Percentiles rank a stretch among this genome's conserved stretches.
phyloP scores from a whole-genome alignment of 2,797 vertebrate species.

The Anguilla megastoma region DNA sequence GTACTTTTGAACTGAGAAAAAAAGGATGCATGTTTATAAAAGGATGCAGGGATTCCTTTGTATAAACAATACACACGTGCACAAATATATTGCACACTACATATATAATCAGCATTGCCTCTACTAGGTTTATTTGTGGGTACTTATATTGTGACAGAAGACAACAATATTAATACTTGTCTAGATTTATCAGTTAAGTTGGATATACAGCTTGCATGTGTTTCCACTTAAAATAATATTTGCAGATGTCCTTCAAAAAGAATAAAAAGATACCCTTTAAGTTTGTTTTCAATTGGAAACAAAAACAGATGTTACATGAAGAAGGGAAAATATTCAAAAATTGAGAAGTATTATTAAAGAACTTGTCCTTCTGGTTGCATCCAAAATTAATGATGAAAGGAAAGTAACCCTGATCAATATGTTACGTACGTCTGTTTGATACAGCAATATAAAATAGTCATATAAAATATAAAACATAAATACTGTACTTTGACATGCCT shows the following conservation, averaged over 20 bases:
- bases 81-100: slow-evolving; percentile 10
- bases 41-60: background rate
- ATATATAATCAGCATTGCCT: background rate
- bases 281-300: slow-evolving; percentile 46
- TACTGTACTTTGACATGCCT: background rate
- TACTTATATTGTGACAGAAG: slow-evolving; percentile 13
- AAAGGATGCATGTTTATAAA: background rate
- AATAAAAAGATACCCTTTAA: slow-evolving; percentile 27
- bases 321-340: slow-evolving; percentile 41
- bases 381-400: background rate
- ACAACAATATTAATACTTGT: slow-evolving; percentile 43
- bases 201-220: slow-evolving; percentile 56
- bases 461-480: background rate
- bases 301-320: slow-evolving; percentile 55
- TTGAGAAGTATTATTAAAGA: slow-evolving; percentile 24
- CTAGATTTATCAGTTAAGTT: slow-evolving; percentile 60
- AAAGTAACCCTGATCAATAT: background rate
- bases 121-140: background rate
- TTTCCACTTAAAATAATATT: slow-evolving; percentile 49
- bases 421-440: background rate
- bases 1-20: background rate
- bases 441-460: background rate
- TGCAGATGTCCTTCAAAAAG: slow-evolving; percentile 47
- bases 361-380: slow-evolving; percentile 12
- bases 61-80: slow-evolving; percentile 16